Base-by-base conservation (phyloP, 2,888 invertebrate genomes). In the Crossocerus cetratus region DNA sequence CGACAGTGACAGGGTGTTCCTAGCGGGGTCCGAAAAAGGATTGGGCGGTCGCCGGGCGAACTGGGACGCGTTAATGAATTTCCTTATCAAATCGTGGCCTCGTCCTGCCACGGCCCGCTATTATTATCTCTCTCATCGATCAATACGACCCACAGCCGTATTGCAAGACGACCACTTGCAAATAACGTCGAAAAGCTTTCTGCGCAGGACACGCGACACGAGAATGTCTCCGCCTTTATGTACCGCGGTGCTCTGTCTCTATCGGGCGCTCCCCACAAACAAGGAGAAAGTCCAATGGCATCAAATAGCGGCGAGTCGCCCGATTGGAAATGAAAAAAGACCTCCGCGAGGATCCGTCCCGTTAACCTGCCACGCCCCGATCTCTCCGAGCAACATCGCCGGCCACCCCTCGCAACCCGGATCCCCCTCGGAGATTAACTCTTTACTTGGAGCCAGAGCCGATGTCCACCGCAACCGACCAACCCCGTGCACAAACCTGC, bases 1-100 rank as follows among this genome's bases (percentile, higher is more conserved):
- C n/a, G n/a, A n/a, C n/a, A n/a, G n/a, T n/a, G n/a, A n/a, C n/a
- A n/a, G n/a, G n/a, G n/a, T n/a, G 32, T 56, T 23, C 32, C 32
- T 54, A 8, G 54, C 11, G 18, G 20, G 53, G n/a, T 44, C 49
- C 16, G 43, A 42, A 54, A 59, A 42, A 62, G 53, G 14, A 23
- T 63, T 57, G n/a, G n/a, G n/a, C 43, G 54, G 59, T 67, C 74
- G 67, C n/a, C 67, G 43, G 14, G 70, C 80, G 83, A 86, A 87
- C 83, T 87, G 83, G 86, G 80, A 74, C 87, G 84, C 87, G 87
- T 83, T 87, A 87, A 87, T 86, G 87, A 87, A 87, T 87, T 87
- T 85, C 82, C 87, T 87, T 86, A 86, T 87, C 86, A 86, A 86
- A 86, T 83, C 74, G 81, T 71, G 80, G 73, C 85, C 82, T 77